These are phyloP conservation scores for Chirona hameri DNA, from an alignment of 2,888 invertebrate genomes.

Conservation along the genomic window DNA sequence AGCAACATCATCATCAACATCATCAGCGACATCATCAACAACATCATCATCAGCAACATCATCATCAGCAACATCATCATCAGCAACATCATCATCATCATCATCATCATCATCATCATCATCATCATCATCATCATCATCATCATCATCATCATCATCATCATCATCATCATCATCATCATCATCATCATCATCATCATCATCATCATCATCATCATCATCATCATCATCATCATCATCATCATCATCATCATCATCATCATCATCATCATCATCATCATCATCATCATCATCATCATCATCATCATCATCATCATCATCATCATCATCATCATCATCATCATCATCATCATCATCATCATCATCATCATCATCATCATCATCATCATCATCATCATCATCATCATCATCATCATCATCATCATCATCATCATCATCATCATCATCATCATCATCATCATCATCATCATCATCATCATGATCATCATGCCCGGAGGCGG, in stretches of 20 bases:
- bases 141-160: conserved; percentile 22
- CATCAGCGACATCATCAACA: no score
- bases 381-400: conserved; percentile 22
- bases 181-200: conserved; percentile 22
- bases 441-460: conserved; percentile 22
- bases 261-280: conserved; percentile 22
- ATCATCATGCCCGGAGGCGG: no score
- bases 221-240: conserved; percentile 22
- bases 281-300: conserved; percentile 22
- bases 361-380: conserved; percentile 22
- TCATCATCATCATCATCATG: conserved; percentile 22
- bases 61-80: no score
- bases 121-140: conserved; percentile 22
- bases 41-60: no score
- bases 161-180: conserved; percentile 22
- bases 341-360: conserved; percentile 22
- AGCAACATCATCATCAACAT: no score
- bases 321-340: conserved; percentile 22
- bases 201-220: conserved; percentile 22
- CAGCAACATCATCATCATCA: no score
- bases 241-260: conserved; percentile 22
- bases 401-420: conserved; percentile 22
- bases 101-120: no score
- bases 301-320: conserved; percentile 22
- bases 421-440: conserved; percentile 22